phyloP scores from a whole-genome alignment of 2,888 invertebrate genomes.

The Drosophila demipolita region DNA sequence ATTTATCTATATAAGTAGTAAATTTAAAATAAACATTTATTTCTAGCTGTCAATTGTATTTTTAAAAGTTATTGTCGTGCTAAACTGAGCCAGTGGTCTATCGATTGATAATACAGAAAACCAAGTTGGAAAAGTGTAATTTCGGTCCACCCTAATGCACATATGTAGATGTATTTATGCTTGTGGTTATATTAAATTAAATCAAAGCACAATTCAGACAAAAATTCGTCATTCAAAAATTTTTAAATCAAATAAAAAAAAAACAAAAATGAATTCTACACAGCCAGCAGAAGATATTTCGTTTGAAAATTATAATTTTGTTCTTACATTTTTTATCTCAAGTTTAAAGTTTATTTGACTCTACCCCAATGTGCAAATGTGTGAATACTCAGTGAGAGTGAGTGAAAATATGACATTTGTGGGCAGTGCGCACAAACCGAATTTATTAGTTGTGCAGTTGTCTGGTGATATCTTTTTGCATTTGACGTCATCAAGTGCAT shows the following conservation, averaged over 20 bases:
- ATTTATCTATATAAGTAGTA: background rate
- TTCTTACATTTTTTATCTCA: background rate
- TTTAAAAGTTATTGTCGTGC: background rate
- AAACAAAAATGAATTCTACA: background rate
- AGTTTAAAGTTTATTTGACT: background rate
- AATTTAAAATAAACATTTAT: background rate
- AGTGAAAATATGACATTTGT: constrained; percentile 37
- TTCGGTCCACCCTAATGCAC: constrained; percentile 1
- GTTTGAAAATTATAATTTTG: background rate
- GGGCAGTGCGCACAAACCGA: constrained; percentile 64
- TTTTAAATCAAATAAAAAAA: background rate
- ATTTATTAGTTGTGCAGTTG: constrained; percentile 49
- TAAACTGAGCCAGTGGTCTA: background rate
- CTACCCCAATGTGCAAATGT: constrained; percentile 3
- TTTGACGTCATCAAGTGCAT: constrained; percentile 51
- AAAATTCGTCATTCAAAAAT: background rate
- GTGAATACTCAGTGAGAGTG: background rate
- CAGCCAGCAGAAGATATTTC: background rate
- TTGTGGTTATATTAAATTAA: background rate
- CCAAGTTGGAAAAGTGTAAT: background rate
- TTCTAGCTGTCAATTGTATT: background rate
- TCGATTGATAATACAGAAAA: background rate
- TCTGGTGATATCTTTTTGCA: constrained; percentile 38
- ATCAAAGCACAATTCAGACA: background rate
- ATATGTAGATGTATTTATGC: background rate